These are phyloP conservation scores for Nesogale talazaci DNA, from an alignment of 2,113 vertebrate genomes.

Conservation along the genomic window DNA sequence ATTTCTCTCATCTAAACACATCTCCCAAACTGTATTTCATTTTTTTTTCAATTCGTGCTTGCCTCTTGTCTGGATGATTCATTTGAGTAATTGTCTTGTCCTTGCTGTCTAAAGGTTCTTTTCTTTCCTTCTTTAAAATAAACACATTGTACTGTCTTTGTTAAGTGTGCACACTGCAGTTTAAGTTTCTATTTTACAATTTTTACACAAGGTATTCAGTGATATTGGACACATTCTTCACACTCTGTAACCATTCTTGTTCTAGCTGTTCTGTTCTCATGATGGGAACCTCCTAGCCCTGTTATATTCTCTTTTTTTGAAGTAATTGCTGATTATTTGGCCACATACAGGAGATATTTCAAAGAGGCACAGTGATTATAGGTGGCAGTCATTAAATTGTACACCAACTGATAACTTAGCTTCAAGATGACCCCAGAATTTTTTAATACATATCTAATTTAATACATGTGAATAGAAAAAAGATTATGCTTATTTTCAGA, in stretches of 20 bases:
- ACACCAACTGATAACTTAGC: background rate
- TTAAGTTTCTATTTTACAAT: background rate
- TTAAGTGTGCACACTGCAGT: background rate
- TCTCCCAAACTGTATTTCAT: background rate
- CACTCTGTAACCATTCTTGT: background rate
- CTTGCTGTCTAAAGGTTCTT: background rate
- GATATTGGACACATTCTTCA: background rate
- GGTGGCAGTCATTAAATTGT: background rate
- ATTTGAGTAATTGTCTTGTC: background rate
- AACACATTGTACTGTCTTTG: background rate
- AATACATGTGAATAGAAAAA: background rate
- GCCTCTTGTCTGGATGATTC: background rate
- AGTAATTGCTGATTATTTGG: background rate
- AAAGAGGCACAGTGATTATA: background rate
- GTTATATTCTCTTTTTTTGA: background rate
- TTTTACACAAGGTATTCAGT: background rate
- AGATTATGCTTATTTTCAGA: background rate
- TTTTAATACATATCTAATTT: background rate
- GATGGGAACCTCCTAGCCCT: background rate
- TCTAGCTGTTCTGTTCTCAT: background rate
- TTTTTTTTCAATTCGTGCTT: background rate
- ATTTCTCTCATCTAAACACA: background rate
- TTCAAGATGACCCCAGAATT: background rate
- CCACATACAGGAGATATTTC: background rate
- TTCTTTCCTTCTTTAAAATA: background rate